Percentiles rank a stretch among this genome's conserved stretches.
Conservation (phyloP, 1,140 invertebrate genomes). For the Onthophagus taurus region DNA sequence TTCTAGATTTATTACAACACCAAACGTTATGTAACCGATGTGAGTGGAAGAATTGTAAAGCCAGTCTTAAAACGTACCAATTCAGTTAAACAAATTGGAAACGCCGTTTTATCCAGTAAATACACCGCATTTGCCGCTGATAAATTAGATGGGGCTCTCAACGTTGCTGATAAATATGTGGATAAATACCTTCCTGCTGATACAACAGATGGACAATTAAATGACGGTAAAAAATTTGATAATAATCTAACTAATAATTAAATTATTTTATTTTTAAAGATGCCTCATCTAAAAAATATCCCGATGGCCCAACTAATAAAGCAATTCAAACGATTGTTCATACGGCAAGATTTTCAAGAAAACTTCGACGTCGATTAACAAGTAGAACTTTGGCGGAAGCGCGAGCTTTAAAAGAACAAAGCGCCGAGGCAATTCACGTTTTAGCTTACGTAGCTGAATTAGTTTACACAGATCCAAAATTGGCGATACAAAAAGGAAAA, state of each 20-base stretch:
- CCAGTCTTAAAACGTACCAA: conserved; percentile 63
- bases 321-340: conserved; percentile 63
- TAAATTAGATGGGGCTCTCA: conserved; percentile 58
- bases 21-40: conserved; percentile 57
- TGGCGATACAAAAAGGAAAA: conserved; percentile 61
- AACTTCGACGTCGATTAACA: conserved; percentile 60
- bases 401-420: conserved; percentile 63
- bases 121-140: conserved; percentile 60
- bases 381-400: conserved; percentile 63
- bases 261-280: neutral
- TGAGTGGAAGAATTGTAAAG: conserved; percentile 46
- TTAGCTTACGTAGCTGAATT: conserved; percentile 64
- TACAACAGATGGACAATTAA: conserved; percentile 43
- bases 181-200: conserved; percentile 66
- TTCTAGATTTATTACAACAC: conserved; percentile 73
- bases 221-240: conserved; percentile 1
- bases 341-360: conserved; percentile 59
- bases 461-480: conserved; percentile 66
- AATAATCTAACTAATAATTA: neutral
- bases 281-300: neutral
- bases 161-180: conserved; percentile 67
- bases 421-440: conserved; percentile 65
- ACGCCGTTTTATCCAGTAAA: conserved; percentile 51
- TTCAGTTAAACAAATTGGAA: conserved; percentile 64
- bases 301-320: conserved; percentile 37